These are phyloP conservation scores for Cebidichthys violaceus DNA, from an alignment of 2,113 vertebrate species.

Conservation along the genomic window DNA sequence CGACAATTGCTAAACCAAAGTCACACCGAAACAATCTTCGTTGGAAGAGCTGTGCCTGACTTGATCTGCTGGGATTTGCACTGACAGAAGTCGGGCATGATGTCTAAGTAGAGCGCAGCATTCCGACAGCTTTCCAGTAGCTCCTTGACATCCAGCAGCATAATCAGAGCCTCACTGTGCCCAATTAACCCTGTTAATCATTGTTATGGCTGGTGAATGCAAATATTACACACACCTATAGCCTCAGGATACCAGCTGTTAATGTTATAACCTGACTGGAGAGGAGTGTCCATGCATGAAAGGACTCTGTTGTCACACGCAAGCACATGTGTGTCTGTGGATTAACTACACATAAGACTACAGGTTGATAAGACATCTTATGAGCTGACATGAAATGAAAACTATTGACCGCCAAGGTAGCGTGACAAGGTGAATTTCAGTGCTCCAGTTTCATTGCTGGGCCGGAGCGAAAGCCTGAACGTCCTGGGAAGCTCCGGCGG, in stretches of 20 bases:
- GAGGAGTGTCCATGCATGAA: conserved; percentile 51
- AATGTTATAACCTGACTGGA: conserved; percentile 34
- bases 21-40: not conserved
- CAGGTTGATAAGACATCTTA: conserved; percentile 49
- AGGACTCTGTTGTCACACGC: conserved; percentile 25
- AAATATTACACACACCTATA: conserved; percentile 51
- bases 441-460: conserved; percentile 35
- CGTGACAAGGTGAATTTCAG: conserved; percentile 45
- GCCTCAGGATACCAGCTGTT: conserved; percentile 58
- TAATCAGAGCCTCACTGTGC: conserved; percentile 60
- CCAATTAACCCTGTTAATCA: conserved; percentile 76
- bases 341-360: conserved; percentile 27
- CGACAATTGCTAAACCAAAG: conserved; percentile 27
- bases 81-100: conserved; percentile 50
- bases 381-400: conserved; percentile 61
- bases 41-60: conserved; percentile 42
- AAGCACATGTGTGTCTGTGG: conserved; percentile 25
- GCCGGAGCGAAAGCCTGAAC: conserved; percentile 24
- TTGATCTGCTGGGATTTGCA: conserved; percentile 55
- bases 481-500: conserved; percentile 33
- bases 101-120: conserved; percentile 20
- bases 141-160: conserved; percentile 60
- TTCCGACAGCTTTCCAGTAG: conserved; percentile 58
- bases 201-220: conserved; percentile 60
- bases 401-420: conserved; percentile 43